Evolutionary conservation across 1,140 invertebrate genomes (phyloP).

Genomic region (Aethina tumida): DNA sequence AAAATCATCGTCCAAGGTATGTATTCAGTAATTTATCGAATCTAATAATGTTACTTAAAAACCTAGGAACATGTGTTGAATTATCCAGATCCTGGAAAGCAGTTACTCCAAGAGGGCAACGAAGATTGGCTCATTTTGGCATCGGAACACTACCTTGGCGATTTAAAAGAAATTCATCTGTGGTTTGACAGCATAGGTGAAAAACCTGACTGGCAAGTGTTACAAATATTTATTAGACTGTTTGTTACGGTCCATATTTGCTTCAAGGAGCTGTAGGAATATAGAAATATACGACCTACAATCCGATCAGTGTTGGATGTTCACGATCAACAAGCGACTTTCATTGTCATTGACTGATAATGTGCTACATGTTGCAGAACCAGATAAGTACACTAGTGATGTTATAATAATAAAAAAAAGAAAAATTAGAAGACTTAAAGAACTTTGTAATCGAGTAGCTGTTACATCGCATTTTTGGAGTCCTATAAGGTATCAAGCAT

Average conservation of each 20-base stretch:
- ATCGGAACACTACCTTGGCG: slow-evolving; percentile 15
- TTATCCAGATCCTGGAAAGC: slow-evolving; percentile 23
- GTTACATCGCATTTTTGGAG: slow-evolving; percentile 5
- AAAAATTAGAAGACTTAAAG: background rate
- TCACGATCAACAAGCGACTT: slow-evolving; percentile 12
- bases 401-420: slow-evolving; percentile 3
- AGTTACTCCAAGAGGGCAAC: slow-evolving; percentile 13
- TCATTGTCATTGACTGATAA: slow-evolving; percentile 1
- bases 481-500: slow-evolving; percentile 1
- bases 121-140: slow-evolving; percentile 23
- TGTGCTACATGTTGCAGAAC: slow-evolving; percentile 2
- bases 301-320: slow-evolving; percentile 16
- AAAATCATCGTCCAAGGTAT: slow-evolving; percentile 18
- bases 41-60: background rate
- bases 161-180: slow-evolving; percentile 17
- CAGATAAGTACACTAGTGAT: background rate
- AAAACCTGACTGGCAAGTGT: slow-evolving; percentile 18
- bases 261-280: slow-evolving; percentile 18
- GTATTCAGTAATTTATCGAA: background rate
- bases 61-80: slow-evolving; percentile 22
- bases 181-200: slow-evolving; percentile 23
- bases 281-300: slow-evolving; percentile 20
- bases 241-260: slow-evolving; percentile 2
- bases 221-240: background rate
- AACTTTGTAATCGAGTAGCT: background rate